phyloP scores from a whole-genome alignment of 2,113 vertebrate species.

The Cyanoliseus patagonus region DNA sequence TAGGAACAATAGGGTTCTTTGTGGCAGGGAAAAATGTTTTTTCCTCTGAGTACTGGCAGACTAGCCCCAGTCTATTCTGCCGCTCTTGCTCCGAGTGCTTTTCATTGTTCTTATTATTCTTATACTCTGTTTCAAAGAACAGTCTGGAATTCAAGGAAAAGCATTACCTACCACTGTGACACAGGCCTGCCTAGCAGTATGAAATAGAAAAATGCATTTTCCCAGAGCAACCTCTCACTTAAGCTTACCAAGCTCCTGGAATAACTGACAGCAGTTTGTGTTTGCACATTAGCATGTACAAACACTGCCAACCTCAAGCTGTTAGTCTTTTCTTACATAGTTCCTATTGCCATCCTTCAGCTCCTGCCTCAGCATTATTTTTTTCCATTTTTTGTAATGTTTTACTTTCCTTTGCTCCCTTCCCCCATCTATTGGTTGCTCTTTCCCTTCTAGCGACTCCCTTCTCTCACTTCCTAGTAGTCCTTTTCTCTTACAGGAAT shows the following conservation, averaged over 20 bases:
- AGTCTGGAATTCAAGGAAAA: background rate
- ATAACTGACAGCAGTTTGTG: background rate
- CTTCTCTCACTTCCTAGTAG: background rate
- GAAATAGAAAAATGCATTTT: constrained; percentile 8
- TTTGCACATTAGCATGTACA: background rate
- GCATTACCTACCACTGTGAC: background rate
- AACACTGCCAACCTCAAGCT: background rate
- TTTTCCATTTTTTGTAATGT: background rate
- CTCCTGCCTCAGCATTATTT: background rate
- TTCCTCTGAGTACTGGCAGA: constrained; percentile 5
- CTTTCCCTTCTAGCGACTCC: background rate
- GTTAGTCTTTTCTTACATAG: background rate
- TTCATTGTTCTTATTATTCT: background rate
- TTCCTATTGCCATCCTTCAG: background rate
- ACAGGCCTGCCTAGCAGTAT: background rate
- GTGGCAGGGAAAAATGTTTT: constrained; percentile 7
- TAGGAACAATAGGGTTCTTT: constrained; percentile 47
- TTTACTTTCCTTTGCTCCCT: background rate
- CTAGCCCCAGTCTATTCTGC: background rate
- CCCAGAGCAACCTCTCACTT: background rate
- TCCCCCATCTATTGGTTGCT: background rate
- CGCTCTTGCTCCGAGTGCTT: background rate
- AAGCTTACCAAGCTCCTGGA: background rate
- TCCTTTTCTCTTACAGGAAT: background rate
- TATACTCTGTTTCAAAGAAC: background rate